Conservation (phyloP, 2,797 vertebrate species). For the Okamejei kenojei region DNA sequence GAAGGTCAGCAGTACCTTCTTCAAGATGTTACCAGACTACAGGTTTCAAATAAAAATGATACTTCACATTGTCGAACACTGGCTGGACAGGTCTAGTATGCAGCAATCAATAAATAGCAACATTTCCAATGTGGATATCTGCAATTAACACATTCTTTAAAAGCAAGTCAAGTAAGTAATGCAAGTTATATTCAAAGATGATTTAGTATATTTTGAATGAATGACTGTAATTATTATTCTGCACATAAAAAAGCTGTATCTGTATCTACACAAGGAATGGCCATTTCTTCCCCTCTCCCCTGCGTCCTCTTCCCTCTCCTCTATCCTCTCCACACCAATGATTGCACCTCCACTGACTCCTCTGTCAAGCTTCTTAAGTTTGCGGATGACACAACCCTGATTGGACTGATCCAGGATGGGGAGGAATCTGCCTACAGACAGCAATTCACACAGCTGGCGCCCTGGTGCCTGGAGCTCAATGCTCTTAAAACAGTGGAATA, state of each 20-base stretch:
- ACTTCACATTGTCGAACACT: neutral
- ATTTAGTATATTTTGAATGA: neutral
- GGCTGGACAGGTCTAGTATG: neutral
- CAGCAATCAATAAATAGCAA: neutral
- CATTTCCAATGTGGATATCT: neutral
- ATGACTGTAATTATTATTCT: neutral
- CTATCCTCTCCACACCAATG: too few relatives aligned
- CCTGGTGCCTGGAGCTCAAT: too few relatives aligned
- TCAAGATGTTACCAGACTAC: neutral
- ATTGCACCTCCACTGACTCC: too few relatives aligned
- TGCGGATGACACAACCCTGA: too few relatives aligned
- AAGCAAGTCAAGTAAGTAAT: neutral
- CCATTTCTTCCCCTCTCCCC: neutral
- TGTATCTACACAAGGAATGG: too few relatives aligned
- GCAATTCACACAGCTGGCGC: too few relatives aligned
- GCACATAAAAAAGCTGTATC: neutral
- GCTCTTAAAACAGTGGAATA: too few relatives aligned
- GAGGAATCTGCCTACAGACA: too few relatives aligned
- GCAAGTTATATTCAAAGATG: neutral
- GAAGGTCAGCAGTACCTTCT: neutral
- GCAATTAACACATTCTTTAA: neutral
- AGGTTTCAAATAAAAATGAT: too few relatives aligned
- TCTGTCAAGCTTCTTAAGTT: too few relatives aligned
- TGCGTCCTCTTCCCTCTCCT: too few relatives aligned
- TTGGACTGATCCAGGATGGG: too few relatives aligned